Percentiles rank a stretch among this genome's conserved stretches.
phyloP scores from a whole-genome alignment of 2,113 vertebrate species.

The Triplophysa tibetana region DNA sequence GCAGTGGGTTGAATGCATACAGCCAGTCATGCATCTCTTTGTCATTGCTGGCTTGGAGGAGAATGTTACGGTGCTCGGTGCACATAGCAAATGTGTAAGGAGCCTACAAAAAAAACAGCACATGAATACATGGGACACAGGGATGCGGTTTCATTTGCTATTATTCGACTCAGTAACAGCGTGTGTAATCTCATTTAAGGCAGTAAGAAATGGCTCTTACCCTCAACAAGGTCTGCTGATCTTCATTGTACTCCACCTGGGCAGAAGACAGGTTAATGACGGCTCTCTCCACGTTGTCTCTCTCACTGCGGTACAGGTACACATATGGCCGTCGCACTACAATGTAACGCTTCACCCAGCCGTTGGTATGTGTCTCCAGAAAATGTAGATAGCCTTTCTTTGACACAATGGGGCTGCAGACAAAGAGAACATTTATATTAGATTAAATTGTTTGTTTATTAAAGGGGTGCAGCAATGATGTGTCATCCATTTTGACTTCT shows the following conservation, averaged over 20 bases:
- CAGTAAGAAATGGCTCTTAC: constrained; percentile 63
- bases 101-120: constrained; percentile 74
- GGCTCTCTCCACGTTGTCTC: constrained; percentile 88
- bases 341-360: constrained; percentile 94
- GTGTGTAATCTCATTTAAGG: not conserved
- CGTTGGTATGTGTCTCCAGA: constrained; percentile 91
- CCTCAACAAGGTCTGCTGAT: constrained; percentile 96
- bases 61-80: constrained; percentile 93
- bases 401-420: constrained; percentile 90
- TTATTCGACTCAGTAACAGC: not conserved
- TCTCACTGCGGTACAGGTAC: constrained; percentile 94
- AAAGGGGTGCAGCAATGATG: no score
- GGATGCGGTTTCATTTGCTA: no score
- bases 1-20: constrained; percentile 94
- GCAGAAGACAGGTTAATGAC: constrained; percentile 96
- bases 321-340: constrained; percentile 92
- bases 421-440: not conserved
- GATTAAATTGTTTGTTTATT: no score
- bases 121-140: not conserved
- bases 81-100: constrained; percentile 95
- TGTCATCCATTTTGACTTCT: no score
- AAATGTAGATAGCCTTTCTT: constrained; percentile 98
- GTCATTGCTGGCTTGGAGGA: constrained; percentile 93
- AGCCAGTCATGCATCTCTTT: constrained; percentile 99
- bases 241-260: constrained; percentile 97